A percentile compares a stretch with the other conserved stretches of the same genome.
Evolutionary conservation across 2,888 invertebrate species (phyloP).

Genomic region (Ashinkailepas kermadecensis): DNA sequence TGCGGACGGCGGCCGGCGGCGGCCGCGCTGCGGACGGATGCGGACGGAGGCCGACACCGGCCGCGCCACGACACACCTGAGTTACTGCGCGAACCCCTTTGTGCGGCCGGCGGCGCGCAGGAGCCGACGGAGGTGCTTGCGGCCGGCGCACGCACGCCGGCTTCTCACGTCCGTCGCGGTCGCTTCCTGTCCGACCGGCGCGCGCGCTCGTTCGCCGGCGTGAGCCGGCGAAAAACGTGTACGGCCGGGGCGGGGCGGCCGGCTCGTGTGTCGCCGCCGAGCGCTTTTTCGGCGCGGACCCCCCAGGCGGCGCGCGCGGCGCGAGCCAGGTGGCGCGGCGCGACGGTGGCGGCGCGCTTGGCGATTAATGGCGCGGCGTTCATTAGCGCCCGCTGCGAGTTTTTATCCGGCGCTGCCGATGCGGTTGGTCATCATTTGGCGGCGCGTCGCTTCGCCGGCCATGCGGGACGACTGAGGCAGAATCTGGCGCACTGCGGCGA

Average conservation of each 20-base stretch:
- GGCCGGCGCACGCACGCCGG: neutral
- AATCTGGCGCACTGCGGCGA: too few relatives aligned
- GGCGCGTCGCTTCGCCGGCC: too few relatives aligned
- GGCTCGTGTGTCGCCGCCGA: neutral
- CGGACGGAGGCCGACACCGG: neutral
- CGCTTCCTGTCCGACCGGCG: neutral
- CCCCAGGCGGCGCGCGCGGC: neutral
- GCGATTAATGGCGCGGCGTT: conserved; percentile 1
- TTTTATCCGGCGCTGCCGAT: neutral
- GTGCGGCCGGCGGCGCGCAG: neutral
- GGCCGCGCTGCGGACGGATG: neutral
- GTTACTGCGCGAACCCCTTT: neutral
- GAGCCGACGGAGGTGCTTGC: neutral
- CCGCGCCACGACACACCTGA: neutral
- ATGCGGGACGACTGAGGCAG: too few relatives aligned
- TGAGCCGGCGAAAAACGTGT: neutral
- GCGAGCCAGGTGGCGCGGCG: neutral
- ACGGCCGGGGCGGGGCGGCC: neutral
- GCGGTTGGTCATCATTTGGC: neutral
- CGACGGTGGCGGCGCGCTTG: neutral
- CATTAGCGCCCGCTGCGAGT: neutral
- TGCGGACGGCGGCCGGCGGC: neutral
- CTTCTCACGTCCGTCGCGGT: neutral
- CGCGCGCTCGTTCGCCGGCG: neutral
- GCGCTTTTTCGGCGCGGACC: neutral